Evolutionary conservation across 2,888 invertebrate species (phyloP).

Genomic region (Conistra vaccinii): DNA sequence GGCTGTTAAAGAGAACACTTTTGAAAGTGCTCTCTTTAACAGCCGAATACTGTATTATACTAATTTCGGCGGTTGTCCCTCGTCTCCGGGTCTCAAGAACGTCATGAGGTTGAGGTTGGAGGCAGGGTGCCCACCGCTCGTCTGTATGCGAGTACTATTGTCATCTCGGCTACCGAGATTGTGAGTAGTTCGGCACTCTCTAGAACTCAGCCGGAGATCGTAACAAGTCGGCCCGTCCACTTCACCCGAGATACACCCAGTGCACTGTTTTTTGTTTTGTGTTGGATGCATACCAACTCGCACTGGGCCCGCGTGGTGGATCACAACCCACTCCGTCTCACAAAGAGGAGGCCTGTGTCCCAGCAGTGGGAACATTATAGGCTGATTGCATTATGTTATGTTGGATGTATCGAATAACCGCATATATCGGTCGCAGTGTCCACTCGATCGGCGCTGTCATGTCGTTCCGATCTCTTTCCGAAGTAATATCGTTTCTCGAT

Average conservation of each 20-base stretch:
- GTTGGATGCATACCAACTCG: too few relatives aligned
- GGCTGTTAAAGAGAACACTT: too few relatives aligned
- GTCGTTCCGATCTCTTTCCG: background rate
- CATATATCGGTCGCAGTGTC: background rate
- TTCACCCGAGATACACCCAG: background rate
- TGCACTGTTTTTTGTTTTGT: slow-evolving; percentile 8
- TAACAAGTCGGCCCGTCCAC: background rate
- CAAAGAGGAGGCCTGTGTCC: too few relatives aligned
- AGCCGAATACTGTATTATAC: background rate
- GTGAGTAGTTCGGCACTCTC: background rate
- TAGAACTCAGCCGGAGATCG: background rate
- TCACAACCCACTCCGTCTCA: too few relatives aligned
- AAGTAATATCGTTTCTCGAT: background rate
- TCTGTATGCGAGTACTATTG: background rate
- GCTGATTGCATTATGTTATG: too few relatives aligned
- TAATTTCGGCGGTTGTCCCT: background rate
- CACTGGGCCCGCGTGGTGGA: too few relatives aligned
- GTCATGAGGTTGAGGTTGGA: background rate
- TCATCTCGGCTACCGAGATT: background rate
- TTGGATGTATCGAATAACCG: background rate
- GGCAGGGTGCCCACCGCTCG: background rate
- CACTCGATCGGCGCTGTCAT: background rate
- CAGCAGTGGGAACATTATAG: too few relatives aligned
- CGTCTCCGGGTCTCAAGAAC: background rate
- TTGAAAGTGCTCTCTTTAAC: background rate